Base-by-base conservation (phyloP, 2,888 invertebrate species). In the Zele albiditarsus region DNA sequence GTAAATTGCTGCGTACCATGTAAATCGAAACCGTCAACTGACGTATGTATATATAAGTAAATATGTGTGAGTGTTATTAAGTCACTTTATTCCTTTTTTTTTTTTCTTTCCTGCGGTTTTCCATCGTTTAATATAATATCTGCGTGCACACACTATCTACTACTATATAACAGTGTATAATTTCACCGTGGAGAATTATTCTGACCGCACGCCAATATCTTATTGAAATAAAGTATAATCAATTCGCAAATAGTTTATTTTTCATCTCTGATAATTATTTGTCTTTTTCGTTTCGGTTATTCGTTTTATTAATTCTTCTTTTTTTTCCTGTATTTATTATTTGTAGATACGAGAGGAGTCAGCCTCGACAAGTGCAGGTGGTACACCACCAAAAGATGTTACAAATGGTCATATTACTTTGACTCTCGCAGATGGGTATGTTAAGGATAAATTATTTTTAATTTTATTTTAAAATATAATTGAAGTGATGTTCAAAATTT, bases 281-380 rank as follows among this genome's bases (percentile, higher is more conserved):
- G n/a, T n/a, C n/a, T n/a, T n/a, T n/a, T n/a, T n/a, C n/a, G n/a
- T n/a, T n/a, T n/a, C n/a, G n/a, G n/a, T n/a, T n/a, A n/a, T n/a
- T n/a, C n/a, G n/a, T n/a, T 46, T 46, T 16, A 46, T 46, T n/a
- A 4, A 14, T 42, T 0, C 8, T 42, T 46, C 16, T 4, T n/a
- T n/a, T 5, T 16, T n/a, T 42, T 46, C n/a, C 16, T 0, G 4
- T 20, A 31, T 28, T 49, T 49, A 23, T 62, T 20, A 20, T 38
- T n/a, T 12, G 12, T 38, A 89, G 88, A 86, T 87, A 82, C 87
- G 83, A 77, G 88, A 88, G 74, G 80, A 79, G 86, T 84, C 84
- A 66, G 91, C 91, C 84, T 90, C 90, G 80, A 90, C 90, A 77
- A 90, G 89, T 79, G 88, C 90, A 86, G 84, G 90, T 85, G 85